Evolutionary conservation across 2,113 vertebrate genomes (phyloP), one percentile per base, ranked within the genome.

Genomic region (Crotophaga sulcirostris): DNA sequence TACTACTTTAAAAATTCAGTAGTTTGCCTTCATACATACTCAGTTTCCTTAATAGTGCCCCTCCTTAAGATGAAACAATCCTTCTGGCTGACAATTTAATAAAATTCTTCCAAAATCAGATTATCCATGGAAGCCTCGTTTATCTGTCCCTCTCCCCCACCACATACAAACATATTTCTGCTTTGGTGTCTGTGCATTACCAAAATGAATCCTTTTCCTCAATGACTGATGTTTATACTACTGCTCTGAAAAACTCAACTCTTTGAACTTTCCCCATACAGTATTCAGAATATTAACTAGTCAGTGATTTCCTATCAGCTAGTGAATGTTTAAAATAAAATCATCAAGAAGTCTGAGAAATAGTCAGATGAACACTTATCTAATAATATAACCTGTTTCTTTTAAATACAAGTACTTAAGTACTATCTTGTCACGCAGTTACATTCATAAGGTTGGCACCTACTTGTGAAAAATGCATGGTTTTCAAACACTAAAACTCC

Each of bases 401-500:
- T 69, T 36, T 8, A 36, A 74, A 49, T 17, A 49, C 3, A 75
- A 28, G 3, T 47, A 47, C 77, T 93, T 89, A 52, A 82, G 36
- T n/a, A 40, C n/a, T 66, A 23, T 28, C 60, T 80, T 80, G 23
- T 62, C 42, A 28, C 34, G 28, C 18, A 54, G 36, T 56, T 26
- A 26, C 29, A 67, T 14, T 40, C 12, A n/a, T 6, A 18, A 84
- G 21, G 49, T 5, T 83, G 73, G 36, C n/a, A 90, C 17, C 67
- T 62, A 52, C 10, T 17, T 40, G 25, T 7, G 2, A 73, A 75
- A 91, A 23, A 33, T 31, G 18, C 1, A 0, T 2, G 0, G 18
- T 40, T 85, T 83, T 67, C 36, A 52, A 89, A 87, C 33, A 40
- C 13, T 44, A n/a, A 26, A 85, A 14, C 20, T 93, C 34, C 36